Evolutionary conservation across 2,113 vertebrate species (phyloP), one percentile per base, ranked within the genome.

Genomic region (Oxyruncus cristatus): DNA sequence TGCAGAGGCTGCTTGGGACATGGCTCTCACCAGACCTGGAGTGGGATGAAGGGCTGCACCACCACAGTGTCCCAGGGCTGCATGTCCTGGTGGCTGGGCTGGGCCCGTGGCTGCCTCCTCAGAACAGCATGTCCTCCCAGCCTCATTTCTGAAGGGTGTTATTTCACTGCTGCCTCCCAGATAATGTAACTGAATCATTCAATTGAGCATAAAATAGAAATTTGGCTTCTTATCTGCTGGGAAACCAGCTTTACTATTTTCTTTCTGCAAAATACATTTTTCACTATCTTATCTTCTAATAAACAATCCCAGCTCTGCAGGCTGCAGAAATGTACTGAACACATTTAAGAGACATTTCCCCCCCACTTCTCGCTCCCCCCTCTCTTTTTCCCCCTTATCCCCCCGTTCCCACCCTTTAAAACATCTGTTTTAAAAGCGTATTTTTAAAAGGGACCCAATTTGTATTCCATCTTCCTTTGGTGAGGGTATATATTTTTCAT

Each of bases 241-340:
- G 97, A 96, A 98, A 98, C 97, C 98, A 97, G 97, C 98, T 98
- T 98, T 98, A 98, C 97, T 97, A 97, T 98, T 98, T 98, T 98
- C 98, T 97, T 98, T 96, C 98, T 98, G 97, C 97, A 98, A 98
- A 98, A 98, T 98, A 98, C 98, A 98, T 98, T 98, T 98, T 98
- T 98, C 98, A 98, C 98, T 98, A 98, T 98, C 98, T 98, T 98
- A 98, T 98, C 98, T 98, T 97, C 98, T 98, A 98, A 98, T 98
- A 98, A 98, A 98, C 98, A 98, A 98, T 98, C 97, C 97, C 87
- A 85, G 98, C 97, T 98, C 93, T 62, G 97, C 97, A 98, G 98
- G 95, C 98, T 97, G 96, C 95, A 96, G 95, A 59, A 94, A 97
- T 96, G 97, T 80, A 84, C 97, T 93, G 97, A 97, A 98, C 95